These are phyloP conservation scores for Drosophila nr. fundita DNA, from an alignment of 2,888 invertebrate species.

Conservation along the genomic window DNA sequence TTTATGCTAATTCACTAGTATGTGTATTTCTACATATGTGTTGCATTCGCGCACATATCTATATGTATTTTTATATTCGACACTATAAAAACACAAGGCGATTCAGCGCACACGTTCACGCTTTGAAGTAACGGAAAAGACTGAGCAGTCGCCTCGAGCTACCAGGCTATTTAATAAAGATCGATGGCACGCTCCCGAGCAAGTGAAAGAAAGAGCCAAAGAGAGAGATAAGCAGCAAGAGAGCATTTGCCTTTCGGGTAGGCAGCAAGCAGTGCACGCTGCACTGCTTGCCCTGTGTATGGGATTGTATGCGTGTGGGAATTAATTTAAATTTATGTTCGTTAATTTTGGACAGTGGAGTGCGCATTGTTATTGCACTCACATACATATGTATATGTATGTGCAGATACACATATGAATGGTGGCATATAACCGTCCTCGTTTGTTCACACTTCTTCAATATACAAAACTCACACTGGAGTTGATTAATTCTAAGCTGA, in stretches of 20 bases:
- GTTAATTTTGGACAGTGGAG: conserved; percentile 61
- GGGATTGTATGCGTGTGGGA: conserved; percentile 43
- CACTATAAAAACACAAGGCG: conserved; percentile 5
- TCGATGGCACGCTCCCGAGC: conserved; percentile 25
- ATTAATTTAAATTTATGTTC: conserved; percentile 71
- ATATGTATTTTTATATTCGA: conserved; percentile 18
- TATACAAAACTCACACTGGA: conserved; percentile 27
- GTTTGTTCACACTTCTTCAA: conserved; percentile 49
- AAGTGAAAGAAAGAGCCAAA: background rate
- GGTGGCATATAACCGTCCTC: conserved; percentile 24
- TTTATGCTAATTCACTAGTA: conserved; percentile 22
- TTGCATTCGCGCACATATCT: background rate
- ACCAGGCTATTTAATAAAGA: conserved; percentile 51
- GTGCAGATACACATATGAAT: conserved; percentile 1
- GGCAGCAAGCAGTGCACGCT: conserved; percentile 35
- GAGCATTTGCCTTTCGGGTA: conserved; percentile 2
- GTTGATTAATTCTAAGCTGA: conserved; percentile 51
- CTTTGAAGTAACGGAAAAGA: conserved; percentile 61
- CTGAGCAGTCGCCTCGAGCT: conserved; percentile 41
- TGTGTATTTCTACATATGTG: background rate
- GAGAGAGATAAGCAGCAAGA: conserved; percentile 1
- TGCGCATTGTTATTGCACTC: conserved; percentile 45
- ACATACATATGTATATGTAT: background rate
- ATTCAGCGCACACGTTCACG: conserved; percentile 48
- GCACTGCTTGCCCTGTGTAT: conserved; percentile 40